Conservation (phyloP, 2,888 invertebrate genomes). For the Cyclophora albipunctata region DNA sequence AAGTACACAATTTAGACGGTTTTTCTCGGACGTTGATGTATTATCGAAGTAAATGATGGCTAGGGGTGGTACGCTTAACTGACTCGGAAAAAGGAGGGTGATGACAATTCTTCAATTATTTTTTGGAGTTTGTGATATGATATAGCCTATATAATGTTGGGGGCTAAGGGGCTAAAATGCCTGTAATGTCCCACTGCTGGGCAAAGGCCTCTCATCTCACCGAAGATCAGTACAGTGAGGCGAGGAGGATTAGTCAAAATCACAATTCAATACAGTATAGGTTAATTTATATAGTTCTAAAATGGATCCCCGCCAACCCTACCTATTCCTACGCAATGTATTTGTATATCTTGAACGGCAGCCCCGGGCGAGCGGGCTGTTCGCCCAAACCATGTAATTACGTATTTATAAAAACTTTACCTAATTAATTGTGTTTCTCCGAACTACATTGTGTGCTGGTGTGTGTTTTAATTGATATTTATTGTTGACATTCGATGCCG, state of each 20-base stretch:
- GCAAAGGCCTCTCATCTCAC: no score
- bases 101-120: no score
- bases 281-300: no score
- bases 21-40: conserved; percentile 66
- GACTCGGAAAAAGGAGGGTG: no score
- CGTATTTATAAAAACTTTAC: conserved; percentile 57
- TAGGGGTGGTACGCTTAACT: conserved; percentile 7
- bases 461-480: conserved; percentile 60
- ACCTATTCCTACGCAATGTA: conserved; percentile 9
- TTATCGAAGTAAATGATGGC: conserved; percentile 46
- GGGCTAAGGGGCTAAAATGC: no score
- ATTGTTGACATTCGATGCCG: conserved; percentile 61
- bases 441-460: conserved; percentile 28
- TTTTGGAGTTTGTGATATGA: no score
- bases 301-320: conserved; percentile 4
- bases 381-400: conserved; percentile 61
- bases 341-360: conserved; percentile 36
- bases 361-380: conserved; percentile 33
- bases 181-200: no score
- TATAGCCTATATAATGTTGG: no score
- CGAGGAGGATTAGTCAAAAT: no score
- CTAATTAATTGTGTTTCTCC: conserved; percentile 62
- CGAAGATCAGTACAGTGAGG: no score
- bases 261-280: no score
- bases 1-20: conserved; percentile 55